These are phyloP conservation scores for Musca vetustissima DNA, from an alignment of 1,140 invertebrate species.

Conservation along the genomic window DNA sequence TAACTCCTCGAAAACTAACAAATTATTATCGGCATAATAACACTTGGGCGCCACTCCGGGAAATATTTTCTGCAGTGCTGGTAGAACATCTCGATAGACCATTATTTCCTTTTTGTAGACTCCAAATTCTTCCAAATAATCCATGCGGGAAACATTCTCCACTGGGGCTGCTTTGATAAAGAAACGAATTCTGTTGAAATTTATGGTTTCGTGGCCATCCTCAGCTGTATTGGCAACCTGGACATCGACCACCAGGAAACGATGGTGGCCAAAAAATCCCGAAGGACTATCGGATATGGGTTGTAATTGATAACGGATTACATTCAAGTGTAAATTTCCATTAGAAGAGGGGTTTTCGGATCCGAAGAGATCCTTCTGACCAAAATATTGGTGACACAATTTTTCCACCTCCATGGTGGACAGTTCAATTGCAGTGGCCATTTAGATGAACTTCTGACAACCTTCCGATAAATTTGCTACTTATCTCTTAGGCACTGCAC, in stretches of 20 bases:
- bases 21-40: constrained; percentile 54
- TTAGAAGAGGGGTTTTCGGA: constrained; percentile 36
- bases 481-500: too few species aligned
- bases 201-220: constrained; percentile 24
- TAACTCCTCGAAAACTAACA: constrained; percentile 59
- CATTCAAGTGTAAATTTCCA: constrained; percentile 31
- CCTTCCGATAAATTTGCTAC: too few species aligned
- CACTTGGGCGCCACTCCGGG: constrained; percentile 50
- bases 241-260: constrained; percentile 38
- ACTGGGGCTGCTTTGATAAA: constrained; percentile 60
- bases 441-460: constrained; percentile 20
- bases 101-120: constrained; percentile 59
- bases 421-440: constrained; percentile 58
- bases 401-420: constrained; percentile 56
- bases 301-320: constrained; percentile 40
- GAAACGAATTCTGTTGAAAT: constrained; percentile 41
- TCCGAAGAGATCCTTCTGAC: constrained; percentile 50
- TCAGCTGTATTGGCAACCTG: constrained; percentile 25
- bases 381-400: constrained; percentile 54
- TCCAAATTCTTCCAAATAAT: constrained; percentile 57
- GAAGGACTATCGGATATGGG: constrained; percentile 48
- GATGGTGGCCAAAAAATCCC: constrained; percentile 60
- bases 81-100: constrained; percentile 57
- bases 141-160: constrained; percentile 44
- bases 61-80: constrained; percentile 46